These are phyloP conservation scores for Pantherophis alleghaniensis DNA, from an alignment of 2,797 vertebrate genomes.

Conservation along the genomic window DNA sequence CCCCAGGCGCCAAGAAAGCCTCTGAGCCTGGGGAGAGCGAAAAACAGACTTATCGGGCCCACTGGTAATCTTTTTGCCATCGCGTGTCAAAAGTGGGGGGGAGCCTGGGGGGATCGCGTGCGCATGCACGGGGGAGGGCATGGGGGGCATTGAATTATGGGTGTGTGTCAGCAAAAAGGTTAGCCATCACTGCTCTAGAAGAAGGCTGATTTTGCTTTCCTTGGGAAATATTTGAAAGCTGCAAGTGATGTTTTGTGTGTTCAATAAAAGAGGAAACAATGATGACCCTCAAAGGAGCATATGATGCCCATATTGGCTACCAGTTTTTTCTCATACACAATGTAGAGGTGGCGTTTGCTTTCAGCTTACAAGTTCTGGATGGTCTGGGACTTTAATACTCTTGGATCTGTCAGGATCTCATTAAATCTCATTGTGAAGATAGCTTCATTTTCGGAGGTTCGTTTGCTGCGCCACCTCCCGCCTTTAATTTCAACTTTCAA, in stretches of 20 bases:
- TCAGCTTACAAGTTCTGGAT: neutral
- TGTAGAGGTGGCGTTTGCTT: neutral
- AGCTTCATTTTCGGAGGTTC: neutral
- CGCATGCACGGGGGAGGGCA: rapidly evolving
- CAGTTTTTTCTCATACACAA: neutral
- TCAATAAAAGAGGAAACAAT: neutral
- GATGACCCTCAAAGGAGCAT: neutral
- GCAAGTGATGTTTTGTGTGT: neutral
- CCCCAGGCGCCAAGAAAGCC: no score
- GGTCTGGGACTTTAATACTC: neutral
- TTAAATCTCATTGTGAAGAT: neutral
- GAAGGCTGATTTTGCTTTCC: neutral
- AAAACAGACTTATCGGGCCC: no score
- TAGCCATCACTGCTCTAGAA: neutral
- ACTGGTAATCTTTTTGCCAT: no score
- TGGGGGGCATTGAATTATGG: no score
- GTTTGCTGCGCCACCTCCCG: neutral
- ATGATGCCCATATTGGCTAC: neutral
- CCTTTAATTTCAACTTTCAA: neutral
- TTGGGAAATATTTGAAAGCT: neutral
- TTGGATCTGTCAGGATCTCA: neutral
- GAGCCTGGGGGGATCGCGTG: no score
- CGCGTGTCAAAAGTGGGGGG: no score
- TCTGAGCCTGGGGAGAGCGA: no score
- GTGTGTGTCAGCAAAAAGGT: no score